Conservation (phyloP, 2,797 vertebrate species). For the Sebastes taczanowskii region DNA sequence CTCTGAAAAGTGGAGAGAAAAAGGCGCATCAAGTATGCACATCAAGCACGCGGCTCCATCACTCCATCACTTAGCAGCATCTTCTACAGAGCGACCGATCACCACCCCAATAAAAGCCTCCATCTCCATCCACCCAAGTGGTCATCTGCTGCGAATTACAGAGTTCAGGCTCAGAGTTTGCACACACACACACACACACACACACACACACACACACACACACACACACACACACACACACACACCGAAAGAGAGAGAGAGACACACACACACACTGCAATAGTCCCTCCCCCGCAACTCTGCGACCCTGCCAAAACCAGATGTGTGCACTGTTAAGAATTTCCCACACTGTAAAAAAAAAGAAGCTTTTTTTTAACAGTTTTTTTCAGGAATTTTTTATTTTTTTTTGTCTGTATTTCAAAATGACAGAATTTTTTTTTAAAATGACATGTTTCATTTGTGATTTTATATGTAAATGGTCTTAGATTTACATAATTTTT, state of each 20-base stretch:
- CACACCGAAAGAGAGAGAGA: neutral
- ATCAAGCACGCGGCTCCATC: neutral
- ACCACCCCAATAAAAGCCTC: constrained; percentile 70
- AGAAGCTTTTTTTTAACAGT: rapidly evolving
- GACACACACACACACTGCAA: neutral
- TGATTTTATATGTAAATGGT: no score
- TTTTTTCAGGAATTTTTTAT: rapidly evolving
- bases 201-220: neutral
- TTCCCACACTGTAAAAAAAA: no score
- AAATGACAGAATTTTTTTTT: no score
- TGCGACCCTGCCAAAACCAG: constrained; percentile 65
- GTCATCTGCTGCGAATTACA: constrained; percentile 85
- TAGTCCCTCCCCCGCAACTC: constrained; percentile 67
- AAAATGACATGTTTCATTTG: no score
- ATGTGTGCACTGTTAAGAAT: constrained; percentile 58
- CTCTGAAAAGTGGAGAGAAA: neutral
- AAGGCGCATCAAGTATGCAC: neutral
- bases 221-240: neutral
- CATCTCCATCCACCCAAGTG: constrained; percentile 74
- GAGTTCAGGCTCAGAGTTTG: constrained; percentile 52
- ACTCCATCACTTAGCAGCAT: constrained; percentile 36
- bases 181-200: constrained; percentile 16
- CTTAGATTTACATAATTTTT: no score
- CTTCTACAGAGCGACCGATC: constrained; percentile 37
- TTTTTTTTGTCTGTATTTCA: no score